Base-by-base conservation (phyloP, 2,797 vertebrate genomes). In the Smutsia gigantea region DNA sequence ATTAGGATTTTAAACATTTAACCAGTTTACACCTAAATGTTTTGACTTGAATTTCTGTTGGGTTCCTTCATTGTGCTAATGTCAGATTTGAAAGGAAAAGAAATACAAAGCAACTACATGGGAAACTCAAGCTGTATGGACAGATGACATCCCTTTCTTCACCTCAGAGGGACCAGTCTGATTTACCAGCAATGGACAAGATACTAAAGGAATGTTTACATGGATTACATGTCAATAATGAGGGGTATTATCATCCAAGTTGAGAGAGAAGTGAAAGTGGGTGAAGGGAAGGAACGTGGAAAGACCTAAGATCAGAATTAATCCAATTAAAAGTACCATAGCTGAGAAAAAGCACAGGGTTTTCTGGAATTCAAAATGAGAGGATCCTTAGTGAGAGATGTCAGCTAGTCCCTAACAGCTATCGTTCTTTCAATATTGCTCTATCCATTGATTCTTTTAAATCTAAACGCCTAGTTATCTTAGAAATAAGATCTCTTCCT, bases 301-400 rank as follows among this genome's bases (percentile, higher is more conserved):
- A 94, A 97, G 75, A 72, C 59, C 27, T 63, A 74, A 79, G 27
- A 74, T 59, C 19, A 79, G n/a, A 90, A 92, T 86, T 64, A 90
- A 94, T 39, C 39, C 74, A 75, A 93, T 25, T 66, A 88, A 68
- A 84, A 90, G 15, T 49, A 69, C 27, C 55, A 55, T 2, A 59
- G 29, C 42, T 95, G 27, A 78, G 49, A 74, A 90, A 93, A 93
- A 88, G 7, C 5, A 88, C 68, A 78, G 7, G 5, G 19, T 64
- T 94, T 82, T 78, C 72, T 96, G 61, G 94, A 87, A 81, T 59
- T 92, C 29, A 57, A 86, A 84, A 74, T 53, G 19, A 84, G 72
- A 82, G 5, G 17, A 90, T 84, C 19, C 21, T 64, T 71, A 83
- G 57, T 46, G 7, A 64, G 39, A 81, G 13, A 74, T 53, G n/a